These are phyloP conservation scores for Colletes latitarsis DNA, from an alignment of 1,140 invertebrate genomes.

Conservation along the genomic window DNA sequence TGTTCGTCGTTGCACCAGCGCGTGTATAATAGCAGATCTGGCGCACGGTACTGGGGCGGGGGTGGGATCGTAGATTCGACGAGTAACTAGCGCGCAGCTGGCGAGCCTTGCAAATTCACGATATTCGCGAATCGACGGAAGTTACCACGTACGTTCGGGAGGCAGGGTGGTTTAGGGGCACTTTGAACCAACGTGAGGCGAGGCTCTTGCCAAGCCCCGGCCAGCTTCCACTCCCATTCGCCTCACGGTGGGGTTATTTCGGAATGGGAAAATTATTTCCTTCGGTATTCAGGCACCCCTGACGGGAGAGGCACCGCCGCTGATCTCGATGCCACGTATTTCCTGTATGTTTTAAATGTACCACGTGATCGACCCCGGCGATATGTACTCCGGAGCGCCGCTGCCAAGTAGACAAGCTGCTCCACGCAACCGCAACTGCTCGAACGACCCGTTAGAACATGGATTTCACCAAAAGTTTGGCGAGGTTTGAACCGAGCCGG, in stretches of 20 bases:
- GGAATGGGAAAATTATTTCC: constrained; percentile 72
- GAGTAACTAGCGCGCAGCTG: constrained; percentile 51
- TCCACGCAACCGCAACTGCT: not conserved
- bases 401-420: constrained; percentile 19
- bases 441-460: not conserved
- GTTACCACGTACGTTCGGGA: constrained; percentile 48
- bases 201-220: constrained; percentile 63
- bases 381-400: not conserved
- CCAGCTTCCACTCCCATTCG: constrained; percentile 28
- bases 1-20: not conserved
- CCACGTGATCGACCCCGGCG: constrained; percentile 16
- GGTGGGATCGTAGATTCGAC: constrained; percentile 36
- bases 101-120: constrained; percentile 50
- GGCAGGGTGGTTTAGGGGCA: constrained; percentile 41
- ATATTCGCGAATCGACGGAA: constrained; percentile 55
- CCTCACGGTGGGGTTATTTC: constrained; percentile 39
- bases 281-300: constrained; percentile 55
- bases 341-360: constrained; percentile 35
- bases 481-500: not conserved
- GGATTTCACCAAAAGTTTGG: not conserved
- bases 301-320: constrained; percentile 26
- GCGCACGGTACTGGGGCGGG: constrained; percentile 10
- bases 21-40: constrained; percentile 20
- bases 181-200: constrained; percentile 47
- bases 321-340: constrained; percentile 37